Conservation (phyloP, 2,797 vertebrate genomes). For the Anguilla anguilla region DNA sequence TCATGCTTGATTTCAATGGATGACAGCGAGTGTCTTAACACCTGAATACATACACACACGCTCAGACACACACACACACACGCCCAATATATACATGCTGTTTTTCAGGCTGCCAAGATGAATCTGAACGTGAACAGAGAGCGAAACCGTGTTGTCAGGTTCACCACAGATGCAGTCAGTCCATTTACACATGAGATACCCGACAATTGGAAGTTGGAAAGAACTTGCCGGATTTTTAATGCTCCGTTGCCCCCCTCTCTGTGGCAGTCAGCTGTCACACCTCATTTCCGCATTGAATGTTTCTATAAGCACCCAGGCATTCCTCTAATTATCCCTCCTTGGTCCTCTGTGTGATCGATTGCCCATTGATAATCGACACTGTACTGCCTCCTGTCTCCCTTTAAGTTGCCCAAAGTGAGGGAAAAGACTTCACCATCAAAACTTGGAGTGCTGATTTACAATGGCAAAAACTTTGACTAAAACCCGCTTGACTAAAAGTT, state of each 20-base stretch:
- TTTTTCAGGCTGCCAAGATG: neutral
- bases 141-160: neutral
- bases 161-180: neutral
- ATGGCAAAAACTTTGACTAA: neutral
- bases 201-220: neutral
- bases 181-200: neutral
- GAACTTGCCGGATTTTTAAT: neutral
- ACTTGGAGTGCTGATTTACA: constrained; percentile 4
- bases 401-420: neutral
- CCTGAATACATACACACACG: neutral
- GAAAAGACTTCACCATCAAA: neutral
- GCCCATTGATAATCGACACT: constrained; percentile 8
- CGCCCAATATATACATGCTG: neutral
- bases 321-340: neutral
- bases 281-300: neutral
- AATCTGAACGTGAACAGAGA: neutral
- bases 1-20: constrained; percentile 9
- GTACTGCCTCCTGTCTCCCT: neutral
- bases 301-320: neutral
- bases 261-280: neutral
- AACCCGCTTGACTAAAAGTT: neutral
- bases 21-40: constrained; percentile 11
- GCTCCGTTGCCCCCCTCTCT: neutral
- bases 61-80: neutral
- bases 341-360: neutral